These are phyloP conservation scores for Hemiprocne comata DNA, from an alignment of 2,113 vertebrate genomes.

Conservation along the genomic window DNA sequence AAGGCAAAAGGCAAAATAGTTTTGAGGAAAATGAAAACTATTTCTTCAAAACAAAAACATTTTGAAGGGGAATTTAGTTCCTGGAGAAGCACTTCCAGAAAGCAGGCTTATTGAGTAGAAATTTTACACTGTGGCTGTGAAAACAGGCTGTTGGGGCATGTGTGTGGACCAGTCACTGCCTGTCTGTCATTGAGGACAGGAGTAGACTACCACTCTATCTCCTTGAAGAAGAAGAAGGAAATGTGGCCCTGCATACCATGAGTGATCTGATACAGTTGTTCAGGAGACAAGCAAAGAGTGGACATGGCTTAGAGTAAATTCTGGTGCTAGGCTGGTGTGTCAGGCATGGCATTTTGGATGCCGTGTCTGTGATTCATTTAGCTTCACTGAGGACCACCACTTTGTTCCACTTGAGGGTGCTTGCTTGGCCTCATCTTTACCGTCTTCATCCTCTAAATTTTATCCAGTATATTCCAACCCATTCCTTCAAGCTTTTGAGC, in stretches of 20 bases:
- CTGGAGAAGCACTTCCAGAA: neutral
- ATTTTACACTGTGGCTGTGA: neutral
- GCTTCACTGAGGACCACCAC: neutral
- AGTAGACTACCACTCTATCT: accelerated
- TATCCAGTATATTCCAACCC: neutral
- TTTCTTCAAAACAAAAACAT: neutral
- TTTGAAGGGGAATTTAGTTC: neutral
- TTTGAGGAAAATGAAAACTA: neutral
- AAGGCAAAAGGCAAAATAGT: neutral
- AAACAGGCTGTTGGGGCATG: neutral
- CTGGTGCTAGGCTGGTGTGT: neutral
- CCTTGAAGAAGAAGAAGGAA: neutral
- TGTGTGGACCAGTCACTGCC: neutral
- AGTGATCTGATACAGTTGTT: neutral
- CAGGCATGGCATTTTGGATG: neutral
- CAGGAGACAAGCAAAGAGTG: neutral
- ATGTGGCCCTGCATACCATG: neutral
- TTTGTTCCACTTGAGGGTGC: neutral
- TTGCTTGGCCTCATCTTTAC: neutral
- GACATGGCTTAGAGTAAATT: neutral
- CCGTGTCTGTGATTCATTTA: neutral
- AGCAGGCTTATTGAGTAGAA: neutral
- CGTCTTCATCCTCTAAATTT: neutral
- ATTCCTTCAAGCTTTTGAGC: neutral
- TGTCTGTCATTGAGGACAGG: accelerated